Conservation (phyloP, 2,797 vertebrate species). For the Sarcophilus harrisii region DNA sequence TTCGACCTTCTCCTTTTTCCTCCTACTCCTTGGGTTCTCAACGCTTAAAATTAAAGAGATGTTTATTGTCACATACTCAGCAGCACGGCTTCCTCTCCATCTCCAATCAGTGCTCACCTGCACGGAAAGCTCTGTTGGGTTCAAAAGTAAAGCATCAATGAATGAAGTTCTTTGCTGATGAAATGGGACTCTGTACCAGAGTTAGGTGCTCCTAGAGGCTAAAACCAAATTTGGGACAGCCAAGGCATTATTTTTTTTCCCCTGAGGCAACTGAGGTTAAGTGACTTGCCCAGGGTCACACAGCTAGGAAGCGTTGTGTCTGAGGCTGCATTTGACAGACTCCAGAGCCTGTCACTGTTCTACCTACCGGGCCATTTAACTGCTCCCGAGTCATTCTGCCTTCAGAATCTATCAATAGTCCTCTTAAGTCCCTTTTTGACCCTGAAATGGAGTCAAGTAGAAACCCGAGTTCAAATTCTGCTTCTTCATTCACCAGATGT, state of each 20-base stretch:
- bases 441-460: not conserved
- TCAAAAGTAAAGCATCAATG: not conserved
- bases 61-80: too few relatives aligned
- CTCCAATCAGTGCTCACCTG: too few relatives aligned
- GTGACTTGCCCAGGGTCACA: too few relatives aligned
- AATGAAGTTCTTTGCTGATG: not conserved
- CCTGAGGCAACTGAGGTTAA: too few relatives aligned
- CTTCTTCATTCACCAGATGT: not conserved
- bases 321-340: too few relatives aligned
- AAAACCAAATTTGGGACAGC: not conserved
- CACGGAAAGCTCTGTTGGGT: not conserved
- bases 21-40: not conserved
- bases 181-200: not conserved
- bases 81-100: too few relatives aligned
- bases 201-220: not conserved
- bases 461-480: not conserved
- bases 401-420: not conserved
- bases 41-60: too few relatives aligned
- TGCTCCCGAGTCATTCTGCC: not conserved
- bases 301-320: too few relatives aligned
- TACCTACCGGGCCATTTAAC: too few relatives aligned
- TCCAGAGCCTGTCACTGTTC: too few relatives aligned
- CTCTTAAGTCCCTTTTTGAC: not conserved
- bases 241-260: too few relatives aligned
- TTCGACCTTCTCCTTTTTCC: not conserved